Conservation (phyloP, 2,888 invertebrate species). For the Cerceris ruficornis region DNA sequence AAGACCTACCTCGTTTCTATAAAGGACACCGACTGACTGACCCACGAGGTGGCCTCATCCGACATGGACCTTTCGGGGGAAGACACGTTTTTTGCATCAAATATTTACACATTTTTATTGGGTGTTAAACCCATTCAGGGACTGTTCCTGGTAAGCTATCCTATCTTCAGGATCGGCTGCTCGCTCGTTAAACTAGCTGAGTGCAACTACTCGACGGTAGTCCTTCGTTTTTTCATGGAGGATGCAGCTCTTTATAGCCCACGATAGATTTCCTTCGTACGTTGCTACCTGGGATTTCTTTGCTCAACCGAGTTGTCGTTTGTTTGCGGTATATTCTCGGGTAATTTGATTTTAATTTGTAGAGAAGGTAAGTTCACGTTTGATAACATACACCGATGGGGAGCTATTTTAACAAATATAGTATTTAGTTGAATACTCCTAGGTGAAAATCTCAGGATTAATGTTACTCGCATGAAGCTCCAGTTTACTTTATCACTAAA, state of each 20-base stretch:
- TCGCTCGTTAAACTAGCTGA: slow-evolving; percentile 54
- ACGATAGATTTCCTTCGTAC: neutral
- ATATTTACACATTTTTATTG: slow-evolving; percentile 79
- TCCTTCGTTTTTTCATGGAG: slow-evolving; percentile 5
- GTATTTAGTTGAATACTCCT: too few species aligned
- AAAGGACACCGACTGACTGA: slow-evolving; percentile 58
- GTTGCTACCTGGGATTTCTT: slow-evolving; percentile 11
- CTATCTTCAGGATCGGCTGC: slow-evolving; percentile 58
- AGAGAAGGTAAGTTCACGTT: too few species aligned
- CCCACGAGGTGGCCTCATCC: slow-evolving; percentile 44
- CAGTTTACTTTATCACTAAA: neutral
- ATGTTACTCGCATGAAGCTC: neutral
- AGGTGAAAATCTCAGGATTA: too few species aligned
- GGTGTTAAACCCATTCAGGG: slow-evolving; percentile 77
- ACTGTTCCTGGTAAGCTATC: slow-evolving; percentile 46
- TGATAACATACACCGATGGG: too few species aligned
- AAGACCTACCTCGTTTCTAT: slow-evolving; percentile 50
- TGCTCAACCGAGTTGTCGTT: too few species aligned
- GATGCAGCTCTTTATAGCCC: slow-evolving; percentile 26
- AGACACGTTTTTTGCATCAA: slow-evolving; percentile 71
- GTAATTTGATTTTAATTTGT: too few species aligned
- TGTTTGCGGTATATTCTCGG: neutral
- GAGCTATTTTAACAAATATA: too few species aligned
- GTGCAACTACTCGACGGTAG: slow-evolving; percentile 12
- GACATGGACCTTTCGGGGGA: slow-evolving; percentile 5